These are phyloP conservation scores for Linnaemya vulpina DNA, from an alignment of 2,888 invertebrate genomes.

Conservation along the genomic window DNA sequence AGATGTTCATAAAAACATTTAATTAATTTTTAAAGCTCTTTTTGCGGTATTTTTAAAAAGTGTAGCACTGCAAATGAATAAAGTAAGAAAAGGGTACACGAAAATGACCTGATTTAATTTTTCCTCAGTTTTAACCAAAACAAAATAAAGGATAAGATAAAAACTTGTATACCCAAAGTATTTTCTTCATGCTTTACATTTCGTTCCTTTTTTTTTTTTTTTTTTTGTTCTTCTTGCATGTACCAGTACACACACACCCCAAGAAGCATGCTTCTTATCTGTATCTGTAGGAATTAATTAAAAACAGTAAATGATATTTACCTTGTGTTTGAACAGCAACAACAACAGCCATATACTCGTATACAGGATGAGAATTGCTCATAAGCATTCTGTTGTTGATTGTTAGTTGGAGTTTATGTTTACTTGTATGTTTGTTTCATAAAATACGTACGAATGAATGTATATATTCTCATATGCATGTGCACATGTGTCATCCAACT, in stretches of 20 bases:
- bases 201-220: conserved; percentile 32
- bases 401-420: conserved; percentile 33
- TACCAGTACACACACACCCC: conserved; percentile 44
- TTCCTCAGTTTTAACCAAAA: conserved; percentile 3
- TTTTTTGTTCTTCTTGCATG: conserved; percentile 61
- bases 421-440: conserved; percentile 9
- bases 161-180: conserved; percentile 26
- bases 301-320: conserved; percentile 69
- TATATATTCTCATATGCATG: not conserved
- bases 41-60: conserved; percentile 23
- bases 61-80: conserved; percentile 14
- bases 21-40: conserved; percentile 62
- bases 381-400: conserved; percentile 44
- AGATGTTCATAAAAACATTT: not conserved
- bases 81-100: not conserved
- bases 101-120: conserved; percentile 52
- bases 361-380: conserved; percentile 28
- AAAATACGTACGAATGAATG: not conserved
- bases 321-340: conserved; percentile 49
- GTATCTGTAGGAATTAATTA: conserved; percentile 67
- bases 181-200: conserved; percentile 51
- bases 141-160: not conserved
- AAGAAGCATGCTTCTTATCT: conserved; percentile 69
- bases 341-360: conserved; percentile 26
- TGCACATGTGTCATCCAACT: not conserved